These are phyloP conservation scores for Zelostemma sp. DNA, from an alignment of 1,140 invertebrate species.

Conservation along the genomic window DNA sequence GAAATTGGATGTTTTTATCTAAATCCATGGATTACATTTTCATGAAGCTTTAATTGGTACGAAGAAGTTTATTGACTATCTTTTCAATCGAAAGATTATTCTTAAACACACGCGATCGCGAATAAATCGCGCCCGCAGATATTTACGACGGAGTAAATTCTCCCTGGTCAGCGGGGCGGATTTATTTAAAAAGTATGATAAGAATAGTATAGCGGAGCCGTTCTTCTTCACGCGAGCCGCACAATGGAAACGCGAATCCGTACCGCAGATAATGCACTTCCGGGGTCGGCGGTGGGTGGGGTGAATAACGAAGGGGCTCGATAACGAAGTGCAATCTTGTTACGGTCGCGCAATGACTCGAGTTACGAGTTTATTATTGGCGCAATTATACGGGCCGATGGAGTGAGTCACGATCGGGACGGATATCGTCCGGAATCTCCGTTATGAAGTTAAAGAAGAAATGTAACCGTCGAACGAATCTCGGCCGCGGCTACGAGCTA, in stretches of 20 bases:
- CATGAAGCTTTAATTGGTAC: no score
- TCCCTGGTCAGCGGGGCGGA: not conserved
- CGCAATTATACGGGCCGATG: slow-evolving; percentile 42
- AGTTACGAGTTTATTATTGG: slow-evolving; percentile 49
- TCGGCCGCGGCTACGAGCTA: not conserved
- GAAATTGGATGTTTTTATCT: no score
- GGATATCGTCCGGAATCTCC: slow-evolving; percentile 28
- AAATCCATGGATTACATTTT: no score
- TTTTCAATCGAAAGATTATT: no score
- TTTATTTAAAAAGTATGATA: not conserved
- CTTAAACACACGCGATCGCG: no score
- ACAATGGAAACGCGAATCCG: slow-evolving; percentile 44
- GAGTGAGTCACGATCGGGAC: slow-evolving; percentile 35
- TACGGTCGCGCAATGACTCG: slow-evolving; percentile 39
- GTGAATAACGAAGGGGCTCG: slow-evolving; percentile 20
- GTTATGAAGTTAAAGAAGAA: slow-evolving; percentile 19
- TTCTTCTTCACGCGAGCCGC: slow-evolving; percentile 20
- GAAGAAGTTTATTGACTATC: no score
- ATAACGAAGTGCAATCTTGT: slow-evolving; percentile 31
- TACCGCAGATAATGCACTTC: slow-evolving; percentile 49
- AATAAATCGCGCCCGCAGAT: no score
- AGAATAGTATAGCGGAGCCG: slow-evolving; percentile 2
- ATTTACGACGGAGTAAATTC: no score
- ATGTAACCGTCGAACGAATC: slow-evolving; percentile 6
- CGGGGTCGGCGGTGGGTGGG: slow-evolving; percentile 44